A percentile compares a stretch with the other conserved stretches of the same genome.
Evolutionary conservation across 1,140 invertebrate species (phyloP).

Genomic region (Zaprionus ornatus): DNA sequence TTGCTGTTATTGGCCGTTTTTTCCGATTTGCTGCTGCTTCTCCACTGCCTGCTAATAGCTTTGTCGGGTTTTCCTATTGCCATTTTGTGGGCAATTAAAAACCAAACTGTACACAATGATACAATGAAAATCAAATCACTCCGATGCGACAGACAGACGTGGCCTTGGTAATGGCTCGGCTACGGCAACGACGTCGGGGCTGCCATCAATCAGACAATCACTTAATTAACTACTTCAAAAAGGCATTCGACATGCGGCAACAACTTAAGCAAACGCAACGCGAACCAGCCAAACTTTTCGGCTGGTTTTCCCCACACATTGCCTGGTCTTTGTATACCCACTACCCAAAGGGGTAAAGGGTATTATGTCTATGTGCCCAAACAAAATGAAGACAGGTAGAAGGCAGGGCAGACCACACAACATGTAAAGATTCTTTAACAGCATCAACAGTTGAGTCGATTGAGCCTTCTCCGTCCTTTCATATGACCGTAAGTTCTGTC

Average conservation of each 20-base stretch:
- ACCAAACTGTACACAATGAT: constrained; percentile 16
- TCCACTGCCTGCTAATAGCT: constrained; percentile 22
- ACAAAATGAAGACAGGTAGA: no score
- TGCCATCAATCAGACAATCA: constrained; percentile 74
- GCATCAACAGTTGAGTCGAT: no score
- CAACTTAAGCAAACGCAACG: constrained; percentile 35
- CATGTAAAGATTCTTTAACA: no score
- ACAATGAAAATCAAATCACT: constrained; percentile 63
- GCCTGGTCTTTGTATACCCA: no score
- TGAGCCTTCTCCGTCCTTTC: no score
- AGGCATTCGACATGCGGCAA: constrained; percentile 29
- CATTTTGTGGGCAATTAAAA: constrained; percentile 64
- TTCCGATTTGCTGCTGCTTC: not conserved
- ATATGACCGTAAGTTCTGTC: not conserved
- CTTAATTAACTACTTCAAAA: constrained; percentile 75
- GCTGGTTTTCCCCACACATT: constrained; percentile 7
- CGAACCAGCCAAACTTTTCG: constrained; percentile 46
- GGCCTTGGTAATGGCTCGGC: not conserved
- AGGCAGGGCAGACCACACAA: no score
- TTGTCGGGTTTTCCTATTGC: constrained; percentile 31
- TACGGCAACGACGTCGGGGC: not conserved
- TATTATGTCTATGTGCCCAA: no score
- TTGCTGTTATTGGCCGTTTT: constrained; percentile 19
- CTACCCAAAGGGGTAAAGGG: no score
- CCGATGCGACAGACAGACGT: not conserved